Percentiles rank a stretch among this genome's conserved stretches.
Conservation (phyloP, 2,888 invertebrate genomes). For the Acanthosoma haemorrhoidale region DNA sequence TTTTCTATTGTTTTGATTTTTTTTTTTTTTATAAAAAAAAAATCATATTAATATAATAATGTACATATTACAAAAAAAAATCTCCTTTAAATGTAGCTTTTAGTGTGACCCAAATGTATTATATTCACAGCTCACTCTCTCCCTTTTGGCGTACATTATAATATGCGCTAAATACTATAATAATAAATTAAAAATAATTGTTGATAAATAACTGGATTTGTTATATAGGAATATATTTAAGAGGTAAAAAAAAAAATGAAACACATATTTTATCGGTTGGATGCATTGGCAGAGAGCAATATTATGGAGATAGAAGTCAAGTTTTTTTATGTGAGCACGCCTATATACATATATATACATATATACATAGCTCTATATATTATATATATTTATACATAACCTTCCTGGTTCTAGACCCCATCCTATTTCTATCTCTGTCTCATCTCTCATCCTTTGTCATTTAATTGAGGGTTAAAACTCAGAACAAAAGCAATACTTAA, state of each 20-base stretch:
- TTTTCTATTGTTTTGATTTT: conserved; percentile 27
- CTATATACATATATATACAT: conserved; percentile 26
- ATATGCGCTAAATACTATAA: conserved; percentile 27
- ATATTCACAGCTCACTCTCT: conserved; percentile 36
- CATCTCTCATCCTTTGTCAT: conserved; percentile 23
- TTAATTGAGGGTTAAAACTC: conserved; percentile 35
- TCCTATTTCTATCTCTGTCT: conserved; percentile 21
- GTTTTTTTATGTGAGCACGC: conserved; percentile 24
- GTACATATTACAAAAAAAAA: conserved; percentile 22
- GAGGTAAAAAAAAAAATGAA: not conserved
- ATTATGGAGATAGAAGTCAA: not conserved
- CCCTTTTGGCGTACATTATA: conserved; percentile 18
- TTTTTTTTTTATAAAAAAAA: conserved; percentile 13
- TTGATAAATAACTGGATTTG: conserved; percentile 33
- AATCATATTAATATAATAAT: conserved; percentile 30
- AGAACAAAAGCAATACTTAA: conserved; percentile 40
- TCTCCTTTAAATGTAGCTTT: conserved; percentile 35
- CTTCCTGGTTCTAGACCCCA: conserved; percentile 31
- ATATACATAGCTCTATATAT: conserved; percentile 27
- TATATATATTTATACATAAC: conserved; percentile 37
- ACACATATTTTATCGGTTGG: conserved; percentile 26
- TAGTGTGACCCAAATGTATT: conserved; percentile 38
- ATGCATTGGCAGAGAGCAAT: conserved; percentile 20
- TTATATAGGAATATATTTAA: conserved; percentile 30
- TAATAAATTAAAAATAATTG: conserved; percentile 30